Conservation (phyloP, 2,888 invertebrate genomes). For the Pimpla rufipes region DNA sequence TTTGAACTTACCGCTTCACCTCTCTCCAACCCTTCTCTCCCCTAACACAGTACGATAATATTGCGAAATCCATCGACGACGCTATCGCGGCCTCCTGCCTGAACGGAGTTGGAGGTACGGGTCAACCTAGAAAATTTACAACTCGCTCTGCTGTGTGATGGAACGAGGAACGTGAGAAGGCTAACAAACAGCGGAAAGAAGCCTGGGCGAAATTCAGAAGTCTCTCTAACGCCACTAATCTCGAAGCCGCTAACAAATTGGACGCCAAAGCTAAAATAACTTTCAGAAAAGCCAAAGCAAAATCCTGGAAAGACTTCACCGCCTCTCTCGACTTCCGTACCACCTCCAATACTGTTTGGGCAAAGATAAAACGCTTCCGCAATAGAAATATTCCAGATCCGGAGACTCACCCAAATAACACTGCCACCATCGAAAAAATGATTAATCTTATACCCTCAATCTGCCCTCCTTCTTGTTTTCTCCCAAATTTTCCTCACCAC, state of each 20-base stretch:
- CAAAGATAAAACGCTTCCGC: slow-evolving; percentile 13
- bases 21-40: background rate
- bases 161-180: background rate
- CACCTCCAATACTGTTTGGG: background rate
- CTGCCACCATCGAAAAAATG: background rate
- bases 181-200: background rate
- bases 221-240: background rate
- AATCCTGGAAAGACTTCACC: slow-evolving; percentile 1
- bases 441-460: background rate
- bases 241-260: background rate
- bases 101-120: too few species aligned
- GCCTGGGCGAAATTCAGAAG: background rate
- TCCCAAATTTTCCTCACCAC: background rate
- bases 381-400: background rate
- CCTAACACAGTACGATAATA: slow-evolving; percentile 10
- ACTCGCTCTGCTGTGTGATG: background rate
- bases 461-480: background rate
- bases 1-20: background rate
- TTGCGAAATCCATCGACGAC: slow-evolving; percentile 8
- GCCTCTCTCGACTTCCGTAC: slow-evolving; percentile 14
- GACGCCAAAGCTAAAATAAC: background rate
- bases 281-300: slow-evolving; percentile 9
- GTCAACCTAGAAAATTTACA: background rate
- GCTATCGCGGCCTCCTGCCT: background rate
- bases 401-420: background rate